These are phyloP conservation scores for Radopholus similis DNA, from an alignment of 1,140 invertebrate species.

Conservation along the genomic window DNA sequence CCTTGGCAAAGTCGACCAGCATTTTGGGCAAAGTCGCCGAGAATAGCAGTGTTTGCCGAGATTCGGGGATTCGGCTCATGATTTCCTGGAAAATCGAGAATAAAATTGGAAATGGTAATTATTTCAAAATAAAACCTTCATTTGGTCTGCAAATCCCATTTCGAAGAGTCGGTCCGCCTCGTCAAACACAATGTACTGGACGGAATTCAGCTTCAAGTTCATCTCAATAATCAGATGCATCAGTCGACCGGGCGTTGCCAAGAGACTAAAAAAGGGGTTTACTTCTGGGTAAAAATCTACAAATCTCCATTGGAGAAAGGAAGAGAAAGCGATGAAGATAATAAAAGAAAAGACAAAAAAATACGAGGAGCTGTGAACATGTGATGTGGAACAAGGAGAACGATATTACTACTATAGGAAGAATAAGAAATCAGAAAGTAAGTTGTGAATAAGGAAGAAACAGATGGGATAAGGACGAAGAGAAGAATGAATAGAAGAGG, in stretches of 20 bases:
- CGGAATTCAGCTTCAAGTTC: conserved; percentile 76
- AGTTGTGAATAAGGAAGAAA: too few species aligned
- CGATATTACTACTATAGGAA: too few species aligned
- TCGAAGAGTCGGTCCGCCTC: conserved; percentile 77
- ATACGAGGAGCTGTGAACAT: too few species aligned
- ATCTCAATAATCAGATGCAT: conserved; percentile 95
- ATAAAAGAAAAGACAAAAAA: too few species aligned
- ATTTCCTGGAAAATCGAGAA: conserved; percentile 72
- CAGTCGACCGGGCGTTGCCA: conserved; percentile 94
- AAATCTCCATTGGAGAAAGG: too few species aligned
- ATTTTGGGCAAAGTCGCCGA: conserved; percentile 95
- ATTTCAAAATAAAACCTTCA: conserved; percentile 25
- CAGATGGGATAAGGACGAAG: too few species aligned
- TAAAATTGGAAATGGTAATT: conserved; percentile 10
- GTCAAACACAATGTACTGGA: conserved; percentile 93
- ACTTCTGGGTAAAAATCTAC: too few species aligned
- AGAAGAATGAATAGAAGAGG: too few species aligned
- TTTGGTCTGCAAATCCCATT: conserved; percentile 49
- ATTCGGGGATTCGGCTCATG: conserved; percentile 77
- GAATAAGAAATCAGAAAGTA: too few species aligned
- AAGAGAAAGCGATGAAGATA: too few species aligned
- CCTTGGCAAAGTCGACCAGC: conserved; percentile 92
- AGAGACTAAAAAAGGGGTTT: conserved; percentile 66
- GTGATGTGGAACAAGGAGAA: too few species aligned
- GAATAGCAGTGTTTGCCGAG: conserved; percentile 86